These are phyloP conservation scores for Sympetrum striolatum DNA, from an alignment of 2,888 invertebrate species.

Conservation along the genomic window DNA sequence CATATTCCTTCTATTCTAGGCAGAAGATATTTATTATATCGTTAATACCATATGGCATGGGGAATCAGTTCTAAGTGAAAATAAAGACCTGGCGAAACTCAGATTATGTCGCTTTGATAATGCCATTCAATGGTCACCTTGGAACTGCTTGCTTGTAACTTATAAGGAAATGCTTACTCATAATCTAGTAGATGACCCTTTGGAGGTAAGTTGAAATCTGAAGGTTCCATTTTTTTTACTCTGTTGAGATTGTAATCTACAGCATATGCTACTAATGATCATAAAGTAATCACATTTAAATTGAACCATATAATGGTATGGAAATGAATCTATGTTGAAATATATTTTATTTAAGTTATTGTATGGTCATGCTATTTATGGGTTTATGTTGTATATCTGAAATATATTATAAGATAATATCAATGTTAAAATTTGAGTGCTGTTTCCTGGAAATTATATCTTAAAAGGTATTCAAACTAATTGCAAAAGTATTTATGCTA, in stretches of 20 bases:
- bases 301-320: too few species aligned
- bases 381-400: too few species aligned
- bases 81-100: background rate
- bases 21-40: constrained; percentile 19
- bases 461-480: background rate
- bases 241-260: background rate
- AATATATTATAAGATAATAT: too few species aligned
- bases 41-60: constrained; percentile 29
- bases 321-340: too few species aligned
- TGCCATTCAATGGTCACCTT: constrained; percentile 9
- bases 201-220: background rate
- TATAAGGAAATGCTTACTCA: constrained; percentile 20
- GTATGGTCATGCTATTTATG: too few species aligned
- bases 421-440: too few species aligned
- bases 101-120: constrained; percentile 23
- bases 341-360: too few species aligned
- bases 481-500: background rate
- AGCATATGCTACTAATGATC: background rate
- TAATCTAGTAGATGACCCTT: background rate
- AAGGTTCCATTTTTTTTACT: background rate
- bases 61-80: background rate
- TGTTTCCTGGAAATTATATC: too few species aligned
- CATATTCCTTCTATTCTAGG: background rate
- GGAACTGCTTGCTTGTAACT: constrained; percentile 15
- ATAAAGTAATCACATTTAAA: background rate